Conservation (phyloP, 2,888 invertebrate genomes). For the Anagyrus pseudococci region DNA sequence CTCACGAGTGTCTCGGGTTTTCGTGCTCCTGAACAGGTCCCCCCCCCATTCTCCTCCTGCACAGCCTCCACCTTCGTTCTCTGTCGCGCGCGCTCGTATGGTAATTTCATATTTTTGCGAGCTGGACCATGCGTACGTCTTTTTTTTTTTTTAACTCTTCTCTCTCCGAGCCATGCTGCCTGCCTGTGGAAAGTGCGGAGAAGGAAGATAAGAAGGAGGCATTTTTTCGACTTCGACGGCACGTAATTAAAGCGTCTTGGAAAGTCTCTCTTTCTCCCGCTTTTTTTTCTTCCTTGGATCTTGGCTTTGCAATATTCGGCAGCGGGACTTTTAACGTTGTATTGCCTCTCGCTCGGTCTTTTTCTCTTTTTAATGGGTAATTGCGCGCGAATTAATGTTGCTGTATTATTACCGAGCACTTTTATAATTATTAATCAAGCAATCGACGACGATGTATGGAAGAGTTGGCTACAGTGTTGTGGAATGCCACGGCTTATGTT, state of each 20-base stretch:
- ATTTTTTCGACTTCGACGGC: constrained; percentile 6
- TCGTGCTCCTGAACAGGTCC: no score
- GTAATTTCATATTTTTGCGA: constrained; percentile 31
- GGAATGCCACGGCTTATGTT: no score
- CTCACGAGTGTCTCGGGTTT: constrained; percentile 20
- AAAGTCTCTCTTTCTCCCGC: neutral
- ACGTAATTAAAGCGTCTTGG: constrained; percentile 10
- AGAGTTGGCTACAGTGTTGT: no score
- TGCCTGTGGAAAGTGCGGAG: no score
- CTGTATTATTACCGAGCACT: no score
- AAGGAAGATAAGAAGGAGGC: neutral
- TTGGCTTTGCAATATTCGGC: no score
- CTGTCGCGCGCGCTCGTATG: constrained; percentile 11
- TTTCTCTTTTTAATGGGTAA: no score
- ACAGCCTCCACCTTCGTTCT: neutral
- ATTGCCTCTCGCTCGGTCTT: no score
- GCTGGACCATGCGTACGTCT: constrained; percentile 4
- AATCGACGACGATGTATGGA: no score
- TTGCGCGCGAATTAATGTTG: no score
- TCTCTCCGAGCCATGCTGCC: neutral
- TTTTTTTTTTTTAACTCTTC: constrained; percentile 7
- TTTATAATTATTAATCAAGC: no score
- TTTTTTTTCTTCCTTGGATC: neutral
- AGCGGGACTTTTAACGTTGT: no score
- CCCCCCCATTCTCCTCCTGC: neutral